Percentiles rank a stretch among this genome's conserved stretches.
These are phyloP conservation scores for Oreocharis arfaki DNA, from an alignment of 2,113 vertebrate species.

Conservation along the genomic window DNA sequence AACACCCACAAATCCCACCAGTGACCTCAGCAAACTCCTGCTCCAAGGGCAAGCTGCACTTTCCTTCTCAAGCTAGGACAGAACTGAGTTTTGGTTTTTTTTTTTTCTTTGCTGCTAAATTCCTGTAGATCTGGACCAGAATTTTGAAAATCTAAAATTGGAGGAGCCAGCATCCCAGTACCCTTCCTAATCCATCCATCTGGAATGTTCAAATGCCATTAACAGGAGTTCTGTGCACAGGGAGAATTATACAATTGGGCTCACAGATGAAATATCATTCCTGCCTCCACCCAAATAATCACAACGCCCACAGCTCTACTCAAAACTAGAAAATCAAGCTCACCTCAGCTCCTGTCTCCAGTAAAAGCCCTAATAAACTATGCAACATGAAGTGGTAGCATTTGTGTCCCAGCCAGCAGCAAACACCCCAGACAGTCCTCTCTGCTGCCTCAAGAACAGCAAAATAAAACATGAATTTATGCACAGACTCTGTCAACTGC, in stretches of 20 bases:
- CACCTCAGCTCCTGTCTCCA: slow-evolving; percentile 32
- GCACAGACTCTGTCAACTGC: background rate
- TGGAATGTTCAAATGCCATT: background rate
- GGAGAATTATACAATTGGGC: slow-evolving; percentile 26
- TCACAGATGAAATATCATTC: slow-evolving; percentile 29
- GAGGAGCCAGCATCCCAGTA: background rate
- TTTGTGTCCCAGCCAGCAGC: background rate
- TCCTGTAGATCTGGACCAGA: background rate
- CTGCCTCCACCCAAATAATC: slow-evolving; percentile 62
- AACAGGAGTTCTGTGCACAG: background rate
- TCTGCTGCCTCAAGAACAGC: background rate
- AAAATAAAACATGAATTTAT: background rate
- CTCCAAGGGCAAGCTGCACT: background rate
- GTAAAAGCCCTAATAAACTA: slow-evolving; percentile 31
- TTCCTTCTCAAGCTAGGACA: background rate
- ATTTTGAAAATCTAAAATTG: background rate
- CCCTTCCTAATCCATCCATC: background rate
- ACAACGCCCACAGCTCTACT: slow-evolving; percentile 37
- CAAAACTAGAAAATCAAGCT: slow-evolving; percentile 65
- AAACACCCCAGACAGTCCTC: background rate
- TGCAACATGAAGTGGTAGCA: background rate
- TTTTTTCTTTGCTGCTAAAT: background rate
- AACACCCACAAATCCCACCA: background rate
- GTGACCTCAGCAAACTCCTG: background rate
- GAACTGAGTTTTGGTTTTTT: background rate